Conservation (phyloP, 1,140 invertebrate species). For the Conus ventricosus region DNA sequence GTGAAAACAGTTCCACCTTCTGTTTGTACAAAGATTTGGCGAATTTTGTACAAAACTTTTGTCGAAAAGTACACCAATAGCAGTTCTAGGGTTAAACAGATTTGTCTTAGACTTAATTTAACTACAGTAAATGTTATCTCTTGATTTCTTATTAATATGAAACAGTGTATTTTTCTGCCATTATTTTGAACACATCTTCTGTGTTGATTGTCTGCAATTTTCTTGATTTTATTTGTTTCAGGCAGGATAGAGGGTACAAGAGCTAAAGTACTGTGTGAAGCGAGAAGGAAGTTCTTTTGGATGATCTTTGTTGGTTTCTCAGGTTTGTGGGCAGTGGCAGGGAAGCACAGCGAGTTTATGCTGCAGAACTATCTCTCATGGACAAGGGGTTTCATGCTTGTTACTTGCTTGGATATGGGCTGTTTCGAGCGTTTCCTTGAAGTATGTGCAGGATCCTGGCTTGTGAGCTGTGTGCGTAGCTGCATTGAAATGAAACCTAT, state of each 20-base stretch:
- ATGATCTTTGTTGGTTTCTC: conserved; percentile 11
- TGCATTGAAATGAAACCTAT: conserved; percentile 42
- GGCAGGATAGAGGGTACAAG: conserved; percentile 7
- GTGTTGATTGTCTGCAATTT: not conserved
- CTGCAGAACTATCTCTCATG: not conserved
- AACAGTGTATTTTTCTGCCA: too few relatives aligned
- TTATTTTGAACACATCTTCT: too few relatives aligned
- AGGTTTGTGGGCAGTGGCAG: conserved; percentile 27
- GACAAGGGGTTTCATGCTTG: conserved; percentile 18
- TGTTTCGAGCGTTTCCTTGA: conserved; percentile 44
- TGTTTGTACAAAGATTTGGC: too few relatives aligned
- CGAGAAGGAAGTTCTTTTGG: conserved; percentile 21
- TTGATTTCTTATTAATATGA: too few relatives aligned
- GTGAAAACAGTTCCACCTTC: too few relatives aligned
- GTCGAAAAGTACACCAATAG: too few relatives aligned
- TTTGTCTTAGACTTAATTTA: too few relatives aligned
- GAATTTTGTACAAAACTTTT: too few relatives aligned
- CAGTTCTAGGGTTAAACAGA: too few relatives aligned
- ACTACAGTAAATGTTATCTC: too few relatives aligned
- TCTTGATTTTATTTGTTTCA: not conserved
- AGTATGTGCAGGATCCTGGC: conserved; percentile 38
- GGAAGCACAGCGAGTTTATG: not conserved
- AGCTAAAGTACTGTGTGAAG: conserved; percentile 23
- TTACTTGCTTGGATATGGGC: conserved; percentile 35
- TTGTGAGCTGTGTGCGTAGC: conserved; percentile 41